Evolutionary conservation across 2,888 invertebrate species (phyloP).

Genomic region (Caenorhabditis afra): DNA sequence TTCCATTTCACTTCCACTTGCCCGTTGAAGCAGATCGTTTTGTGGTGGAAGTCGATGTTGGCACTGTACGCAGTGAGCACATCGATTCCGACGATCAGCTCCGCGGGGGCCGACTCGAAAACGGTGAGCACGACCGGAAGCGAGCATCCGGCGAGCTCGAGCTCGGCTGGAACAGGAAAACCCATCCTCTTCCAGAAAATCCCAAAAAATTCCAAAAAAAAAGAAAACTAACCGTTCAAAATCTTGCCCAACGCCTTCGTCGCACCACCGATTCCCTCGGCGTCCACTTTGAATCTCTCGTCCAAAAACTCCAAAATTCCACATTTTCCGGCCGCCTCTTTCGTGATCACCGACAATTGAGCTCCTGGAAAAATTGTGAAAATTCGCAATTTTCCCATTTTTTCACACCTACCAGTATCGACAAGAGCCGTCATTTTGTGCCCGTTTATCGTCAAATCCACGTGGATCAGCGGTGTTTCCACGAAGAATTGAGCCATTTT

Average conservation of each 20-base stretch:
- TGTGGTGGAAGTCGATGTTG: conserved; percentile 13
- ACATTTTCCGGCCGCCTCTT: conserved; percentile 5
- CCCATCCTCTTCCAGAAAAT: not conserved
- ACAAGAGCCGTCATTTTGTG: conserved; percentile 8
- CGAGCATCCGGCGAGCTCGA: conserved; percentile 11
- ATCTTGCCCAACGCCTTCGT: conserved; percentile 38
- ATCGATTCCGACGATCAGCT: conserved; percentile 44
- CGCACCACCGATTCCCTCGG: conserved; percentile 34
- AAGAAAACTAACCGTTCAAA: conserved; percentile 27
- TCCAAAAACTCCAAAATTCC: conserved; percentile 17
- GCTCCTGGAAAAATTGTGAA: not conserved
- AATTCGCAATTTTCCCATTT: too few species aligned
- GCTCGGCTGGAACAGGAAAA: conserved; percentile 23
- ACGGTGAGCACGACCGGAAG: conserved; percentile 37
- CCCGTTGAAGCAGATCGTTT: conserved; percentile 10
- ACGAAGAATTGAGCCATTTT: conserved; percentile 37
- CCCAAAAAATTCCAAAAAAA: not conserved
- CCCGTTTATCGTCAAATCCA: conserved; percentile 24
- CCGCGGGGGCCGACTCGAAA: conserved; percentile 8
- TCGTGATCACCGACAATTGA: conserved; percentile 43
- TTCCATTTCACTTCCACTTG: conserved; percentile 7
- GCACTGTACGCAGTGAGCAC: conserved; percentile 31
- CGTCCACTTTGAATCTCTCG: conserved; percentile 34
- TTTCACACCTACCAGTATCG: conserved; percentile 51
- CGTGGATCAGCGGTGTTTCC: conserved; percentile 33